Conservation (phyloP, 2,888 invertebrate species). For the Labia minor region DNA sequence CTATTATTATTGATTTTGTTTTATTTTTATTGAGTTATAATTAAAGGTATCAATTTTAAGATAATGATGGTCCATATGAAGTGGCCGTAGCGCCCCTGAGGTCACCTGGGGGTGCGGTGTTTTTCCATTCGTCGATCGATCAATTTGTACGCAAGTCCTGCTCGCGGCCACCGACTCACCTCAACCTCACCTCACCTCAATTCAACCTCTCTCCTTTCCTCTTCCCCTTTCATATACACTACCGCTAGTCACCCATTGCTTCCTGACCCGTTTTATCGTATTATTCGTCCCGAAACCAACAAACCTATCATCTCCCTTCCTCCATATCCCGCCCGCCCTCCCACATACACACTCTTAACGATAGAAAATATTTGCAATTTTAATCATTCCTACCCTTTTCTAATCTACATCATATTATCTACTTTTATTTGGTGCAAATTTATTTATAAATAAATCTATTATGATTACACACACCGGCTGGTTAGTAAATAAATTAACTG, state of each 20-base stretch:
- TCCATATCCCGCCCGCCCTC: neutral
- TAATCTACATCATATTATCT: too few species aligned
- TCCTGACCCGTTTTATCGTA: constrained; percentile 1
- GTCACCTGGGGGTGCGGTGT: constrained; percentile 7
- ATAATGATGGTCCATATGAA: too few species aligned
- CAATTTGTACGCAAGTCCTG: constrained; percentile 13
- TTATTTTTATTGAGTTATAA: too few species aligned
- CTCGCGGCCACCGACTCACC: constrained; percentile 13
- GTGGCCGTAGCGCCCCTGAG: neutral
- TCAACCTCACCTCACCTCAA: neutral
- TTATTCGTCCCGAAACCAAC: neutral
- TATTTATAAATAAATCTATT: too few species aligned
- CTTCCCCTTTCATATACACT: neutral
- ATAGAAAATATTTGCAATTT: too few species aligned
- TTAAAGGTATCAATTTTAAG: too few species aligned
- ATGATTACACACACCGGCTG: too few species aligned
- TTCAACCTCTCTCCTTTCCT: neutral
- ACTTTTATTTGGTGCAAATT: too few species aligned
- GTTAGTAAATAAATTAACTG: too few species aligned
- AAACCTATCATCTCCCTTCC: neutral
- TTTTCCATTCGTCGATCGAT: constrained; percentile 7
- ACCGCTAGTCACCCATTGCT: neutral
- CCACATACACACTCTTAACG: neutral
- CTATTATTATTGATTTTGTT: too few species aligned
- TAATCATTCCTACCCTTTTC: too few species aligned